phyloP scores from a whole-genome alignment of 2,113 vertebrate species.

The Chloroceryle aenea region DNA sequence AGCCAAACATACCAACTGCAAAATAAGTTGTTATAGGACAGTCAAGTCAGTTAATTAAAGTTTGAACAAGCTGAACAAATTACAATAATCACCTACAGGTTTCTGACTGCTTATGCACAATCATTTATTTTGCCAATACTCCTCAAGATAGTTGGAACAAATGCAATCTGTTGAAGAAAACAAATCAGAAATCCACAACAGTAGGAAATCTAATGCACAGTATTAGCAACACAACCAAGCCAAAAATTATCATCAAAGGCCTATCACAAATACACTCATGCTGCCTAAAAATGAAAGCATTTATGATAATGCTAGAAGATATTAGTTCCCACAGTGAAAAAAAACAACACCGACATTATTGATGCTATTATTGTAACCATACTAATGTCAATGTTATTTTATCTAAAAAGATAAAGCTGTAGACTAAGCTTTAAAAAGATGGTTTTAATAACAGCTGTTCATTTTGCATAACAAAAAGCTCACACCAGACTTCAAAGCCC shows the following conservation, averaged over 20 bases:
- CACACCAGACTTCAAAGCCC: background rate
- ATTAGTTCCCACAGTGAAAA: background rate
- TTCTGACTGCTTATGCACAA: background rate
- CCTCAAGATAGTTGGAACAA: background rate
- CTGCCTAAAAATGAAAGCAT: background rate
- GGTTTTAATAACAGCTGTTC: background rate
- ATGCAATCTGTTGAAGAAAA: background rate
- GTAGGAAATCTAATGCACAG: background rate
- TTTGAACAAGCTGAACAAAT: background rate
- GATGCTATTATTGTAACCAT: background rate
- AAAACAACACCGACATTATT: too few species aligned
- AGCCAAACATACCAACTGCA: background rate
- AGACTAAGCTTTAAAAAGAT: background rate
- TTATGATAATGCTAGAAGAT: background rate
- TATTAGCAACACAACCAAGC: background rate
- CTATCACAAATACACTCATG: background rate
- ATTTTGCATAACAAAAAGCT: background rate
- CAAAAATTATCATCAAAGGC: background rate
- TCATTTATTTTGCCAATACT: background rate
- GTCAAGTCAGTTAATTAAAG: background rate
- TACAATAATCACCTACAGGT: background rate
- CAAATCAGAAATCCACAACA: background rate
- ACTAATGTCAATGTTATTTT: too few species aligned
- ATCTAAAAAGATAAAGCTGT: background rate
- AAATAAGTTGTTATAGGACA: background rate